phyloP scores from a whole-genome alignment of 2,797 vertebrate species.

The Tauraco hartlaubi region DNA sequence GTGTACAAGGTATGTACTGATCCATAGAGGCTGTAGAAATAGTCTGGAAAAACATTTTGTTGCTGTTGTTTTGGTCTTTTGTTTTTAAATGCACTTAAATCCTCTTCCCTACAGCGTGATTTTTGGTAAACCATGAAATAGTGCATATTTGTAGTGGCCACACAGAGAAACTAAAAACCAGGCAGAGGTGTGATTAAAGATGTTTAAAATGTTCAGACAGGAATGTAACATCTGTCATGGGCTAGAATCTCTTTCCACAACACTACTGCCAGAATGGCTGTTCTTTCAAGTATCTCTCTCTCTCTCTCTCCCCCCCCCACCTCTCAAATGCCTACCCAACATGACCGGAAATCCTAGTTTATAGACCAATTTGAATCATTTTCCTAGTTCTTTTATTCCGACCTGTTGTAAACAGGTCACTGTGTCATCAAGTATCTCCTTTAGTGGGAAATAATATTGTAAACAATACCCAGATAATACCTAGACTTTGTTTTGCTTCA shows the following conservation, averaged over 20 bases:
- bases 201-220: not conserved
- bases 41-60: not conserved
- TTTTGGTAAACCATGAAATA: not conserved
- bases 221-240: accelerated
- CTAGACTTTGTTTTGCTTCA: not conserved
- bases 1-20: constrained; percentile 82
- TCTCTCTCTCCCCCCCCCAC: not conserved
- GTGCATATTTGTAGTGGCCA: not conserved
- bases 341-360: not conserved
- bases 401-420: not conserved
- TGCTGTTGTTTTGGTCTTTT: not conserved
- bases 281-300: not conserved
- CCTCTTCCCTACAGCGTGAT: not conserved
- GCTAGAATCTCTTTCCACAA: not conserved
- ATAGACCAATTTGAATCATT: not conserved
- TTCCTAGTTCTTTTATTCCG: not conserved
- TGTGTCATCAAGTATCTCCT: not conserved
- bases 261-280: not conserved
- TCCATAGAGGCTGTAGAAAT: not conserved
- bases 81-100: not conserved
- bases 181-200: not conserved
- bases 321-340: not conserved
- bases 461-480: not conserved
- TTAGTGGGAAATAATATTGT: not conserved
- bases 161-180: not conserved